Base-by-base conservation (phyloP, 2,113 vertebrate species). In the Sander lucioperca region DNA sequence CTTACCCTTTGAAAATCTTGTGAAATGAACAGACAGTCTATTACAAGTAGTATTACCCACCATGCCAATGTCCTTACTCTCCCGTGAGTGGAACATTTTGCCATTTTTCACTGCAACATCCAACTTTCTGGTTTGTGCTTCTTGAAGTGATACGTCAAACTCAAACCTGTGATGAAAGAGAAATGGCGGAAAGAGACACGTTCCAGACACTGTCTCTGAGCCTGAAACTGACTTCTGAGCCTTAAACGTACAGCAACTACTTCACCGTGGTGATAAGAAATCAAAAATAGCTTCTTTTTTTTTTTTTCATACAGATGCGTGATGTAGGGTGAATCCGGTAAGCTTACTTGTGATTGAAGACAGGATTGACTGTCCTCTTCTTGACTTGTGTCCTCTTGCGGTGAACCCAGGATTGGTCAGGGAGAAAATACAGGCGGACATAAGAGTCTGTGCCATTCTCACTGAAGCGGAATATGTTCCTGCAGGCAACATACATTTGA, bases 91-190 rank as follows among this genome's bases (percentile, higher is more conserved):
- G 72, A 98, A 96, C 0, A 96, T 96, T 72, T 90, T 95, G 70
- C 95, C 97, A 81, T 99, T 99, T 87, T 99, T 99, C 83, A 99
- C 97, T 0, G 98, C 92, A 1, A 99, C 77, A 2, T 99, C 98
- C 88, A 99, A 80, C 18, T 95, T 96, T 78, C 97, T 95, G 76
- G 79, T 96, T 90, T 94, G 91, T 47, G 96, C 95, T 33, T 97
- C 96, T 82, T 96, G 94, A 73, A 97, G 86, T 16, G 97, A 89
- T 65, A 97, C 95, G 19, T 96, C 95, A 90, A 97, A 98, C 89
- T 99, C 98, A 78, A 99, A 97, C 91, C 98, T 99, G 83, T 33
- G 58, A 82, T 0, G 1, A 72, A 74, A 67, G 39, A 57, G 14
- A 7, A 6, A 54, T 33, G 21, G 9, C 1, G 57, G 10, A 62